Conservation (phyloP, 2,888 invertebrate genomes). For the Agriopis marginaria region DNA sequence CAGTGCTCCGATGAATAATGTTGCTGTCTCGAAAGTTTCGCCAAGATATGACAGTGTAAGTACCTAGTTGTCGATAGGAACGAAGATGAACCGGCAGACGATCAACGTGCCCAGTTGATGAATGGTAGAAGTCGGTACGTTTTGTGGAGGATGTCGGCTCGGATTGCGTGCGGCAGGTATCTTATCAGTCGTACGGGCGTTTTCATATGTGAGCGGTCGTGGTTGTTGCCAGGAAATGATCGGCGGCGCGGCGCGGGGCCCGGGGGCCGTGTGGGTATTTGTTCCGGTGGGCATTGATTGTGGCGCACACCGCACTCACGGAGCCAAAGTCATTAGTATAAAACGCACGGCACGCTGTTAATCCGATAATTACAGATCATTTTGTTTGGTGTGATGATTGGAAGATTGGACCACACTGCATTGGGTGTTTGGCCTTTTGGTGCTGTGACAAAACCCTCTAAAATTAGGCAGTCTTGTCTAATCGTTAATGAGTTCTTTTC, state of each 20-base stretch:
- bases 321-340: conserved; percentile 16
- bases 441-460: neutral
- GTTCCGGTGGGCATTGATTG: conserved; percentile 57
- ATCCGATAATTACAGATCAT: conserved; percentile 31
- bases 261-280: conserved; percentile 55
- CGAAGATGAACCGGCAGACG: conserved; percentile 2
- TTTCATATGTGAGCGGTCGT: conserved; percentile 45
- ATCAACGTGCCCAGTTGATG: conserved; percentile 34
- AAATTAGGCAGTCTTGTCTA: neutral
- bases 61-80: conserved; percentile 10
- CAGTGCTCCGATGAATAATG: conserved; percentile 54
- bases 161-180: conserved; percentile 48
- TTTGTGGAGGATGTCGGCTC: conserved; percentile 33
- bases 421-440: conserved; percentile 2
- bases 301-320: conserved; percentile 34
- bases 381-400: conserved; percentile 26
- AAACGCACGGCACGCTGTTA: conserved; percentile 23
- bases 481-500: conserved; percentile 4
- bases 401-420: conserved; percentile 1
- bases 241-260: conserved; percentile 25
- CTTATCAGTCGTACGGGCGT: conserved; percentile 48
- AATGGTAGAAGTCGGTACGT: conserved; percentile 34
- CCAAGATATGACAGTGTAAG: conserved; percentile 9
- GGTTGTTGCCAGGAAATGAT: conserved; percentile 44
- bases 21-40: conserved; percentile 32